These are phyloP conservation scores for Pan paniscus DNA, from an alignment of 2,113 vertebrate species.

Conservation along the genomic window DNA sequence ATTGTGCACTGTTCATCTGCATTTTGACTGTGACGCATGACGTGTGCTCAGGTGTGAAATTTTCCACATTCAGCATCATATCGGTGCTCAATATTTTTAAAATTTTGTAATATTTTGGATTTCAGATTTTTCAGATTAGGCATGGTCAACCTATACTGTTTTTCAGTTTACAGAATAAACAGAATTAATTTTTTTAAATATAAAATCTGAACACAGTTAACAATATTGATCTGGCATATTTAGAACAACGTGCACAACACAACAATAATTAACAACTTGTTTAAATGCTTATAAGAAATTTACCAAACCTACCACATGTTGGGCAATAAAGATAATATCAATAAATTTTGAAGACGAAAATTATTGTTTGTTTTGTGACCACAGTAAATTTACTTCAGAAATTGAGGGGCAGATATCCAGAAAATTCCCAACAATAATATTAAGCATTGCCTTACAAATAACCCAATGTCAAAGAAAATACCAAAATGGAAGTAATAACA, in stretches of 20 bases:
- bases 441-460: not conserved
- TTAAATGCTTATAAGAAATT: not conserved
- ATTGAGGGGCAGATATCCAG: not conserved
- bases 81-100: not conserved
- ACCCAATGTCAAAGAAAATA: not conserved
- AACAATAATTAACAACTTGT: not conserved
- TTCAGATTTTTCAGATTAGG: not conserved
- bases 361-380: not conserved
- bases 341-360: not conserved
- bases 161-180: not conserved
- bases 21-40: not conserved
- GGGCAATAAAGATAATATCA: not conserved
- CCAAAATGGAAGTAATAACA: not conserved
- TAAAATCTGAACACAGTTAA: not conserved
- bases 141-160: not conserved
- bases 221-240: not conserved
- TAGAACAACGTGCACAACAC: not conserved
- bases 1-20: not conserved
- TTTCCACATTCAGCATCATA: not conserved
- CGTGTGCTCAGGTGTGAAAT: not conserved
- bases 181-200: not conserved
- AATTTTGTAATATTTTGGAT: not conserved
- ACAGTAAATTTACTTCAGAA: not conserved
- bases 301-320: not conserved
- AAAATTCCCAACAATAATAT: not conserved